A percentile compares a stretch with the other conserved stretches of the same genome.
These are phyloP conservation scores for Phalloptychus januarius DNA, from an alignment of 2,797 vertebrate species.

Conservation along the genomic window DNA sequence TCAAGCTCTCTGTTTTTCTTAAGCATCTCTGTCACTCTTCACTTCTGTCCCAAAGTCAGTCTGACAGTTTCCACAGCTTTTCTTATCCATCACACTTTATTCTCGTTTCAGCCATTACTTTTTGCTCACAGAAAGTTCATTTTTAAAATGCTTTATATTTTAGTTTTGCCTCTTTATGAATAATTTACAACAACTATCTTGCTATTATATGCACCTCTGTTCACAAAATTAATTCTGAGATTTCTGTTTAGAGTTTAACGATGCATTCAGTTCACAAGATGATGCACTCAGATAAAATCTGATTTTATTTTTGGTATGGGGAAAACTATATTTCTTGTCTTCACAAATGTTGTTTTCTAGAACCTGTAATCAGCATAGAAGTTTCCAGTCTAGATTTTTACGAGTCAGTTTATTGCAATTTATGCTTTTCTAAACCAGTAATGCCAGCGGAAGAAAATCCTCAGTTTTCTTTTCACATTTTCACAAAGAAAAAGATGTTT, in stretches of 20 bases:
- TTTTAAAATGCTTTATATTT: constrained; percentile 20
- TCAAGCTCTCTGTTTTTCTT: constrained; percentile 15
- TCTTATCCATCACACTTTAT: constrained; percentile 17
- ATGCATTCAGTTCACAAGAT: background rate
- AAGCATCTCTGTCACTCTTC: constrained; percentile 15
- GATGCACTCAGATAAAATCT: background rate
- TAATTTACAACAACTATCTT: constrained; percentile 26
- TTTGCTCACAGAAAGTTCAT: constrained; percentile 31
- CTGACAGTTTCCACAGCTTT: constrained; percentile 41
- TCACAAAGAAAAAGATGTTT: background rate
- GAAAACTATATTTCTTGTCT: background rate
- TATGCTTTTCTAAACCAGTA: background rate
- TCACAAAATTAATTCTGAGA: background rate
- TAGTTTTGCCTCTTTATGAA: constrained; percentile 19
- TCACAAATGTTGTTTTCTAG: background rate
- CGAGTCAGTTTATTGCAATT: background rate
- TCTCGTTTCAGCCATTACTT: constrained; percentile 34
- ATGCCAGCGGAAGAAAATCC: background rate
- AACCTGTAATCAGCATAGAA: background rate
- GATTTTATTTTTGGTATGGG: background rate
- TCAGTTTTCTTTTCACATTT: background rate
- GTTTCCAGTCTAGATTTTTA: background rate
- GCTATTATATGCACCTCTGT: constrained; percentile 9
- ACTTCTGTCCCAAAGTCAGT: constrained; percentile 30
- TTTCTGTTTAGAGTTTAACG: background rate